Evolutionary conservation across 2,797 vertebrate species (phyloP).

Genomic region (Nasua narica): DNA sequence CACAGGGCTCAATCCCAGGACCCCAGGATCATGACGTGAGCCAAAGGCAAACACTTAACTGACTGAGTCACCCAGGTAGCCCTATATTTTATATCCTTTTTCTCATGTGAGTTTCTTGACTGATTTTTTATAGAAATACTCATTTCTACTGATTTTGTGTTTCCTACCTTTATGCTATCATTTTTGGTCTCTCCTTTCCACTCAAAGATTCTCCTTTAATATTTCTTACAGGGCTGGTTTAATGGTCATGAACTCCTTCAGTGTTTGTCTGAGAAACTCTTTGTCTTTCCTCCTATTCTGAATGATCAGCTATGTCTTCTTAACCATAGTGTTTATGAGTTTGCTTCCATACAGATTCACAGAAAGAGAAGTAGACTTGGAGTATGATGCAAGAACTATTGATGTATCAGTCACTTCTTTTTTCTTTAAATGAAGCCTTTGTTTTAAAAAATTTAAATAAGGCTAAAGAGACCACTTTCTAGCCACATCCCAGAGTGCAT

Average conservation of each 20-base stretch:
- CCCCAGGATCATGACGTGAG: not conserved
- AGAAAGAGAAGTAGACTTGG: not conserved
- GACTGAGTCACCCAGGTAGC: not conserved
- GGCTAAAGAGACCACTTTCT: not conserved
- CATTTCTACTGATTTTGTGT: not conserved
- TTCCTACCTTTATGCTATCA: not conserved
- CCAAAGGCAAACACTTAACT: not conserved
- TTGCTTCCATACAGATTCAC: not conserved
- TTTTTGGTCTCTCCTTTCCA: not conserved
- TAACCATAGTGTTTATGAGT: not conserved
- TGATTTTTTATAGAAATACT: not conserved
- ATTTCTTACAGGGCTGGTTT: not conserved
- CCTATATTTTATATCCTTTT: not conserved
- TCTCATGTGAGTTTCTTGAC: not conserved
- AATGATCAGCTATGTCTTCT: not conserved
- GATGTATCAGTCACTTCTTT: not conserved
- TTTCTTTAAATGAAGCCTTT: not conserved
- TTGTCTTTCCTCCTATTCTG: not conserved
- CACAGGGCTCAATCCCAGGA: not conserved
- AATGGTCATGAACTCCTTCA: not conserved
- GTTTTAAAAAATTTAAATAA: not conserved
- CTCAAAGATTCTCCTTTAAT: not conserved
- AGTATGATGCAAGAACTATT: not conserved
- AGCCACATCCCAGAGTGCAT: not conserved
- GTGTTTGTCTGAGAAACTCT: not conserved